A percentile compares a stretch with the other conserved stretches of the same genome.
Evolutionary conservation across 2,888 invertebrate species (phyloP).

Genomic region (Drosophila colorata): DNA sequence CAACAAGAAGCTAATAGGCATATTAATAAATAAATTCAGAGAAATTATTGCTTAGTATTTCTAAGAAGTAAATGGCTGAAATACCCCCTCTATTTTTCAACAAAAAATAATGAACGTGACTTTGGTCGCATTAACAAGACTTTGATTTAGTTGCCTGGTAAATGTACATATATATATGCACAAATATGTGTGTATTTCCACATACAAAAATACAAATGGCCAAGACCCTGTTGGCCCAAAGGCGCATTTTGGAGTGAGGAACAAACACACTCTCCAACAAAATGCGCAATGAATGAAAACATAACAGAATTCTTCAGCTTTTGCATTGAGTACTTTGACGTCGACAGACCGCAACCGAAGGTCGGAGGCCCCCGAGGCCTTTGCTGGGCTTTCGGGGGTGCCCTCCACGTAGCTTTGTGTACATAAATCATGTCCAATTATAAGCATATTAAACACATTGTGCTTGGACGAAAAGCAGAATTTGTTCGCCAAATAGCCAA

Average conservation of each 20-base stretch:
- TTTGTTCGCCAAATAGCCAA: constrained; percentile 28
- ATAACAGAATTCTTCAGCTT: constrained; percentile 36
- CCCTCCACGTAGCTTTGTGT: constrained; percentile 1
- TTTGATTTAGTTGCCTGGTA: constrained; percentile 8
- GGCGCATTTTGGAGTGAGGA: background rate
- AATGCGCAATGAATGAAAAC: constrained; percentile 20
- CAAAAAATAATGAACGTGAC: constrained; percentile 9
- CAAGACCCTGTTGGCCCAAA: background rate
- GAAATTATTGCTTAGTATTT: background rate
- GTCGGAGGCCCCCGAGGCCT: constrained; percentile 1
- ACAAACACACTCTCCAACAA: background rate
- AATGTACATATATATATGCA: background rate
- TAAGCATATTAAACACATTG: constrained; percentile 62
- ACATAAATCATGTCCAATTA: constrained; percentile 63
- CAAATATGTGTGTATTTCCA: constrained; percentile 3
- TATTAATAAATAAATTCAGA: background rate
- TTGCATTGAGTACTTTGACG: constrained; percentile 29
- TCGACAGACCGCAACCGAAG: constrained; percentile 4
- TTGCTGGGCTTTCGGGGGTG: background rate
- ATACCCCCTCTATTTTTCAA: background rate
- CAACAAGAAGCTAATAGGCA: background rate
- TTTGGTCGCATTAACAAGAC: constrained; percentile 3
- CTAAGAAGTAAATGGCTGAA: background rate
- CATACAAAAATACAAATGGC: constrained; percentile 1
- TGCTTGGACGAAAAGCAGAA: constrained; percentile 22